phyloP scores from a whole-genome alignment of 1,140 invertebrate species.

The Lordiphosa collinella region DNA sequence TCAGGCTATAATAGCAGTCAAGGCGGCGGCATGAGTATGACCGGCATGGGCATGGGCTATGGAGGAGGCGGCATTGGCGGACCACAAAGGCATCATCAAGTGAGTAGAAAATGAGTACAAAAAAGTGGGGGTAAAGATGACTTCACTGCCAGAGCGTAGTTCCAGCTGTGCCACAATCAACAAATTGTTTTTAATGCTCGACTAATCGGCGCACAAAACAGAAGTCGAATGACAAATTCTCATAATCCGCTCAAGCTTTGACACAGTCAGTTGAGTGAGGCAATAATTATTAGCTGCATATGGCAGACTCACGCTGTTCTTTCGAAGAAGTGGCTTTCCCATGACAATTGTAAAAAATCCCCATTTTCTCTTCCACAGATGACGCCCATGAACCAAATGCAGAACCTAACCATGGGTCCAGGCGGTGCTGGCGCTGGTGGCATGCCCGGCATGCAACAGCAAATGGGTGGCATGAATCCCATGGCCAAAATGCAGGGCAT shows the following conservation, averaged over 20 bases:
- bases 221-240: conserved; percentile 32
- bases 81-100: conserved; percentile 76
- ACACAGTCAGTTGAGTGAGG: too few relatives aligned
- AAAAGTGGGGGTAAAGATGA: conserved; percentile 9
- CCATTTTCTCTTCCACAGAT: conserved; percentile 43
- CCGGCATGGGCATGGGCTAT: conserved; percentile 64
- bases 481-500: conserved; percentile 80
- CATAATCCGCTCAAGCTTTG: conserved; percentile 25
- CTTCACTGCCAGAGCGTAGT: not conserved
- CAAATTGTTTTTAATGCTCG: conserved; percentile 28
- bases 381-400: conserved; percentile 79
- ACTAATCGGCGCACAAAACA: conserved; percentile 30
- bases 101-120: conserved; percentile 37
- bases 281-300: too few relatives aligned
- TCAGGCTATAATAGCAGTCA: conserved; percentile 58
- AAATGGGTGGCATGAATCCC: conserved; percentile 80
- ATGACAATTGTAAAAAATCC: not conserved
- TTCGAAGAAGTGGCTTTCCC: too few relatives aligned
- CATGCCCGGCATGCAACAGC: conserved; percentile 47
- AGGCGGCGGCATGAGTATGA: conserved; percentile 59
- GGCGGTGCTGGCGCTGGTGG: conserved; percentile 71
- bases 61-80: conserved; percentile 51
- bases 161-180: conserved; percentile 33
- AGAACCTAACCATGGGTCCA: conserved; percentile 80
- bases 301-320: too few relatives aligned